phyloP scores from a whole-genome alignment of 64 coral and sea anemone species.

The Cladopsammia gracilis region DNA sequence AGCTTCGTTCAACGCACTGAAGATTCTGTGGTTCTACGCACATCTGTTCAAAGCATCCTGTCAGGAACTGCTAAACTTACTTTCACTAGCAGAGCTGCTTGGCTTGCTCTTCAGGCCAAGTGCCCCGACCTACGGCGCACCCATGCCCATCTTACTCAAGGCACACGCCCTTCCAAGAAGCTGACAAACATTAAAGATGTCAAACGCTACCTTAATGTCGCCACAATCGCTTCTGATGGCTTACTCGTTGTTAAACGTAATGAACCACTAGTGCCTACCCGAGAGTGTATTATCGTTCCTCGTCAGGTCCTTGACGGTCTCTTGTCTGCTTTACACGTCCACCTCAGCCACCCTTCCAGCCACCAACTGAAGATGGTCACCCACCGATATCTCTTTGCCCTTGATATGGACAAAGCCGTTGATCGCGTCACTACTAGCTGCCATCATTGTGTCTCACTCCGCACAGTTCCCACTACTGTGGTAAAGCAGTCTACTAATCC shows the following conservation, averaged over 20 bases:
- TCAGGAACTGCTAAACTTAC: background rate
- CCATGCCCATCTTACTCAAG: slow-evolving; percentile 35
- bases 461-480: too few species aligned
- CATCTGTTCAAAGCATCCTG: background rate
- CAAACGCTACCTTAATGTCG: background rate
- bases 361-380: too few species aligned
- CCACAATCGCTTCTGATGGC: slow-evolving; percentile 32
- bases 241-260: slow-evolving; percentile 21
- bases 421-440: too few species aligned
- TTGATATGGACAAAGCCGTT: background rate
- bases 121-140: slow-evolving; percentile 17
- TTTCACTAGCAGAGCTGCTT: slow-evolving; percentile 27
- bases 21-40: slow-evolving; percentile 1
- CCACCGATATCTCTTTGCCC: too few species aligned
- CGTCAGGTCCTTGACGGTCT: background rate
- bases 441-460: too few species aligned
- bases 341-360: too few species aligned
- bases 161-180: slow-evolving; percentile 8
- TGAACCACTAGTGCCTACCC: background rate
- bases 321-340: too few species aligned
- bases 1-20: background rate
- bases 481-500: too few species aligned
- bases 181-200: slow-evolving; percentile 36
- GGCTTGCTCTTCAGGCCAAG: slow-evolving; percentile 11
- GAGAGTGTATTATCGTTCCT: background rate